phyloP scores from a whole-genome alignment of 2,797 vertebrate species.

The Naso thynnoides region DNA sequence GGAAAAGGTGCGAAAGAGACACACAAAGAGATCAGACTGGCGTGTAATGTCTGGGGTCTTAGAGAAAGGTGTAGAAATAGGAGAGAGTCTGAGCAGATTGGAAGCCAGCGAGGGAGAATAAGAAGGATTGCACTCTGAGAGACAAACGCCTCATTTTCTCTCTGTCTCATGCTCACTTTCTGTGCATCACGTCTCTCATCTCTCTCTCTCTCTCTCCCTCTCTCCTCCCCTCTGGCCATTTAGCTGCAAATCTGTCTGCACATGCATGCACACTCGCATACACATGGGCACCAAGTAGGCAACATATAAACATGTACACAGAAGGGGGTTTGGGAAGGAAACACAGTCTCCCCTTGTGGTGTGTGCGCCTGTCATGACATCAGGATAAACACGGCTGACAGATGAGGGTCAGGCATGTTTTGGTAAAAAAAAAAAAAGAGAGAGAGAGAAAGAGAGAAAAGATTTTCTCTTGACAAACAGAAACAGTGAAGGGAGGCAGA shows the following conservation, averaged over 20 bases:
- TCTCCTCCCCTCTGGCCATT: constrained; percentile 31
- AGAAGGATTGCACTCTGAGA: constrained; percentile 14
- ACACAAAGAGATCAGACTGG: constrained; percentile 15
- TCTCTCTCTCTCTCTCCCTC: constrained; percentile 25
- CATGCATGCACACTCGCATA: constrained; percentile 4
- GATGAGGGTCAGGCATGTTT: constrained; percentile 72
- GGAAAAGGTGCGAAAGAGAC: constrained; percentile 6
- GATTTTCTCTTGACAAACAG: constrained; percentile 26
- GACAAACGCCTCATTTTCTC: constrained; percentile 16
- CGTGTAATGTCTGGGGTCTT: constrained; percentile 18
- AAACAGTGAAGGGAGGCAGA: constrained; percentile 17
- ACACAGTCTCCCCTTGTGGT: constrained; percentile 24
- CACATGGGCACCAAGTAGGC: constrained; percentile 20
- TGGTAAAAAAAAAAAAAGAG: constrained; percentile 17
- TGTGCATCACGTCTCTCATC: constrained; percentile 21
- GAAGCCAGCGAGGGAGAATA: constrained; percentile 13
- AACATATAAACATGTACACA: constrained; percentile 20
- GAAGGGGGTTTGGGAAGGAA: constrained; percentile 23
- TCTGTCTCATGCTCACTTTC: constrained; percentile 10
- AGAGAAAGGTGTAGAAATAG: constrained; percentile 27
- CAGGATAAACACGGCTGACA: constrained; percentile 67
- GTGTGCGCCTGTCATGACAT: constrained; percentile 50
- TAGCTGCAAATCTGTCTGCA: constrained; percentile 22
- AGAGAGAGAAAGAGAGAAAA: neutral
- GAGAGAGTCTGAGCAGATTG: constrained; percentile 42